Percentiles rank a stretch among this genome's conserved stretches.
Conservation (phyloP, 2,113 vertebrate species). For the Brachyhypopomus gauderio region DNA sequence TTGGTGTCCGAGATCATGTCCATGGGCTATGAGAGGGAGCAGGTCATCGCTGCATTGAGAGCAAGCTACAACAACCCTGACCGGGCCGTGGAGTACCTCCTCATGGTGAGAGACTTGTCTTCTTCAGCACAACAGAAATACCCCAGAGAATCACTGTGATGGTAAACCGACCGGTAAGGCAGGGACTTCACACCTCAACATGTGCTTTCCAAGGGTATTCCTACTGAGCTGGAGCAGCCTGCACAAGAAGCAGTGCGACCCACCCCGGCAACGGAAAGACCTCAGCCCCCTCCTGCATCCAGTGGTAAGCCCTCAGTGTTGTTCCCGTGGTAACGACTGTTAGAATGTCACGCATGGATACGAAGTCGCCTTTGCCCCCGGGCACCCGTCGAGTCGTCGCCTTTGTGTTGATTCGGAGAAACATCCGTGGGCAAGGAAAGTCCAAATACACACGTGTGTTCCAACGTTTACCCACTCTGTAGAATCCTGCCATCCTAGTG, state of each 20-base stretch:
- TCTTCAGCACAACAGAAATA: neutral
- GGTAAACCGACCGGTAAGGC: too few relatives aligned
- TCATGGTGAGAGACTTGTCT: constrained; percentile 67
- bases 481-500: too few relatives aligned
- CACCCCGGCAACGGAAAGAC: constrained; percentile 54
- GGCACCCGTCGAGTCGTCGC: too few relatives aligned
- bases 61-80: constrained; percentile 81
- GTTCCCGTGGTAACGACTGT: too few relatives aligned
- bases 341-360: neutral
- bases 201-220: constrained; percentile 66
- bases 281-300: constrained; percentile 58
- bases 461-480: too few relatives aligned
- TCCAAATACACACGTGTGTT: too few relatives aligned
- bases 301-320: constrained; percentile 35
- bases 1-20: constrained; percentile 79
- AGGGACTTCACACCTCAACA: constrained; percentile 5
- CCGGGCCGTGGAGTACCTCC: constrained; percentile 78
- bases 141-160: neutral
- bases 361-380: neutral
- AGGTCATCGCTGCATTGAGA: constrained; percentile 72
- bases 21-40: constrained; percentile 78
- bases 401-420: too few relatives aligned
- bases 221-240: constrained; percentile 63
- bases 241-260: constrained; percentile 57
- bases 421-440: too few relatives aligned